These are phyloP conservation scores for Hydrotaea diabolus DNA, from an alignment of 2,888 invertebrate species.

Conservation along the genomic window DNA sequence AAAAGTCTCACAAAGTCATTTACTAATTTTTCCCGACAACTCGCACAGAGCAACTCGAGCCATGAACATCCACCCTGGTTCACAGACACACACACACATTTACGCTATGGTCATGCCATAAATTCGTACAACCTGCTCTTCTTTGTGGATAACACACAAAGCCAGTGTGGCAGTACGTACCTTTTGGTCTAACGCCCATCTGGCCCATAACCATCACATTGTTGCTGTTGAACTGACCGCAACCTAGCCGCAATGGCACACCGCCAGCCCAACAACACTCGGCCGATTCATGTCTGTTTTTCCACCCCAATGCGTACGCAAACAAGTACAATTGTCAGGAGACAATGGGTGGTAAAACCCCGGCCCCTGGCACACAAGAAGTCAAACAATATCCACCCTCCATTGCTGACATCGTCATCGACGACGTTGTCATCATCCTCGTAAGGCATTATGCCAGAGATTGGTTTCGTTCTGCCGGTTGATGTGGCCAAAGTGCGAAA, in stretches of 20 bases:
- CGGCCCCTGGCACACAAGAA: constrained; percentile 43
- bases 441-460: background rate
- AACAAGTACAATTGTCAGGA: constrained; percentile 36
- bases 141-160: constrained; percentile 14
- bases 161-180: constrained; percentile 49
- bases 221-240: constrained; percentile 63
- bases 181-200: constrained; percentile 65
- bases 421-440: background rate
- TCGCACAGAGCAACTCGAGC: constrained; percentile 53
- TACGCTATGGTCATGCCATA: constrained; percentile 6
- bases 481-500: constrained; percentile 79
- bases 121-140: constrained; percentile 53
- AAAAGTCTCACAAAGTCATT: constrained; percentile 73
- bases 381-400: constrained; percentile 54
- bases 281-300: constrained; percentile 66
- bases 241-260: constrained; percentile 44
- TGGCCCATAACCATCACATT: constrained; percentile 29
- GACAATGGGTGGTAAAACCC: constrained; percentile 57
- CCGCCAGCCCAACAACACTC: constrained; percentile 32
- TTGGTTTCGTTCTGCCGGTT: constrained; percentile 23
- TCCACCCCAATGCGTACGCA: constrained; percentile 79
- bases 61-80: constrained; percentile 48
- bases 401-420: background rate
- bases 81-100: constrained; percentile 10
- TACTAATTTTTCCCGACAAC: constrained; percentile 73